Evolutionary conservation across 2,797 vertebrate species (phyloP), one percentile per base, ranked within the genome.

Genomic region (Lacerta bilineata): DNA sequence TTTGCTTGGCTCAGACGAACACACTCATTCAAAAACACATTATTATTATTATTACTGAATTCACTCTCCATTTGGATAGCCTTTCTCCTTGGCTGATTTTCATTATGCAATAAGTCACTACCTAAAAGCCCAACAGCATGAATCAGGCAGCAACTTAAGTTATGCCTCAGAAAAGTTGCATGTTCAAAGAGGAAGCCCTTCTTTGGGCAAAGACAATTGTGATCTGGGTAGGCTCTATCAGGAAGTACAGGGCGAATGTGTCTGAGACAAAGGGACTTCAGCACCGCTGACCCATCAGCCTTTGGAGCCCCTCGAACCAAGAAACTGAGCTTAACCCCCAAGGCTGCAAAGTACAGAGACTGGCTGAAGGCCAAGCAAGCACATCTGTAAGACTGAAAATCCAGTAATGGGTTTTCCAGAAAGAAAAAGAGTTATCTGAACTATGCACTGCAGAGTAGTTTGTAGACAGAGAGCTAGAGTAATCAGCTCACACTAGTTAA

Each of bases 191-290:
- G 2, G 1, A 78, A 29, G 78, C 29, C 20, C 1, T 82, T 20
- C 43, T 0, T 0, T 43, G 2, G 27, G 59, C 3, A 75, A 46
- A 50, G n/a, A 80, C 80, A 27, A 81, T 0, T 0, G n/a, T 0
- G 36, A 46, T 83, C 61, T 78, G 59, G 80, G 25, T 82, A 77
- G 36, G 8, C 66, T 36, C 23, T 46, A 13, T 80, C 10, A 90
- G 83, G 87, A 1, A 17, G 0, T 50, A 79, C n/a, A 13, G 18
- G 8, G 59, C 8, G 10, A 90, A 75, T n/a, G 2, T 75, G 46
- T 0, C 6, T 1, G 50, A 69, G 83, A 0, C 66, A 75, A 68
- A 61, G 87, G 5, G 0, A 7, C 27, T 15, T 27, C 75, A 25
- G n/a, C 1, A 29, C 0, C 25, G 5, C 23, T 0, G 33, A 23